Evolutionary conservation across 2,797 vertebrate genomes (phyloP).

Genomic region (Thamnophis elegans): DNA sequence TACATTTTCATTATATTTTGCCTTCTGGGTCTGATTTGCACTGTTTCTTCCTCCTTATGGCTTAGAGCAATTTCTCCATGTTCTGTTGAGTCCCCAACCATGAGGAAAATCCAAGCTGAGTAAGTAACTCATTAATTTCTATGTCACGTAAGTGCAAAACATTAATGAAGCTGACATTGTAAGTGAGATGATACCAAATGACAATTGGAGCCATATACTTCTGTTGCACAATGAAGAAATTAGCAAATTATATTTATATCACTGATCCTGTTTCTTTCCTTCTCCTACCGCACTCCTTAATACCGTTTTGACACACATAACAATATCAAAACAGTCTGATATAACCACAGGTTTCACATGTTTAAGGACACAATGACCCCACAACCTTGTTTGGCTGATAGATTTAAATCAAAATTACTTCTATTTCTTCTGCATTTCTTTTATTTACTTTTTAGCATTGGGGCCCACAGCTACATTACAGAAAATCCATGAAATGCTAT

Average conservation of each 20-base stretch:
- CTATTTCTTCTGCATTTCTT: background rate
- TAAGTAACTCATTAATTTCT: conserved; percentile 59
- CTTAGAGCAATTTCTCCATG: conserved; percentile 44
- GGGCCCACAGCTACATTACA: background rate
- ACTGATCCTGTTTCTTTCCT: background rate
- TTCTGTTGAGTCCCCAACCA: conserved; percentile 36
- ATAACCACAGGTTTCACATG: background rate
- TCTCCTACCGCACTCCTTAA: background rate
- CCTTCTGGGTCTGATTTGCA: background rate
- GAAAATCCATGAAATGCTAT: background rate
- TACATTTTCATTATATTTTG: background rate
- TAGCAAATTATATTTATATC: background rate
- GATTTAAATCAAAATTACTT: background rate
- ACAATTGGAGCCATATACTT: background rate
- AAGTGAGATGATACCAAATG: background rate
- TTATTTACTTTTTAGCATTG: background rate
- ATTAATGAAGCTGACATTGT: background rate
- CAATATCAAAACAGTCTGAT: background rate
- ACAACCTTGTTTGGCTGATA: background rate
- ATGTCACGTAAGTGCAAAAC: conserved; percentile 22
- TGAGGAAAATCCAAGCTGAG: conserved; percentile 53
- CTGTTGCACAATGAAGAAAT: background rate
- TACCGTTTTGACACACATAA: background rate
- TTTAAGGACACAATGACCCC: background rate
- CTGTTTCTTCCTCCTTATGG: conserved; percentile 31